Conservation (phyloP, 1,140 invertebrate species). For the Polypedilum pembai region DNA sequence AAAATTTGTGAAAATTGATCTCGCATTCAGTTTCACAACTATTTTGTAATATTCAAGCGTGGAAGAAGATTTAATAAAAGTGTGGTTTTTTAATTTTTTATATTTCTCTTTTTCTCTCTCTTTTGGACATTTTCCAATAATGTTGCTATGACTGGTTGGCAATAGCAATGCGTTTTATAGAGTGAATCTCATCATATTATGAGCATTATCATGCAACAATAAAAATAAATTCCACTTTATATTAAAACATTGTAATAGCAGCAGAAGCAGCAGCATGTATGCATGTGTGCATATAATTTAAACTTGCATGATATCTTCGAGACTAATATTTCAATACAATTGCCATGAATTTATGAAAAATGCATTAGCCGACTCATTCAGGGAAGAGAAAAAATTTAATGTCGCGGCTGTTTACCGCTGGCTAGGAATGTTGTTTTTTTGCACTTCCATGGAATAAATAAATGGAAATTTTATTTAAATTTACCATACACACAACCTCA, state of each 20-base stretch:
- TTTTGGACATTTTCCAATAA: slow-evolving; percentile 5
- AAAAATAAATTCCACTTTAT: slow-evolving; percentile 14
- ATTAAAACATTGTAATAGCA: not conserved
- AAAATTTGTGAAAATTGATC: no score
- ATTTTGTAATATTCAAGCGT: no score
- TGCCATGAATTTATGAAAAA: not conserved
- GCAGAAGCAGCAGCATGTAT: no score
- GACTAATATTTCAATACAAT: slow-evolving; percentile 19
- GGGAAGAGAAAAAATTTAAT: not conserved
- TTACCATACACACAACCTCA: not conserved
- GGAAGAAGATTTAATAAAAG: no score
- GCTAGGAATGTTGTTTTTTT: not conserved
- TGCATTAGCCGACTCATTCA: not conserved
- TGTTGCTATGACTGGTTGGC: not conserved
- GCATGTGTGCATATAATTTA: not conserved
- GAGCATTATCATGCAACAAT: slow-evolving; percentile 12
- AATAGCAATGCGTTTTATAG: slow-evolving; percentile 6
- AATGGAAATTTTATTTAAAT: slow-evolving; percentile 14
- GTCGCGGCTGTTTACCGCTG: not conserved
- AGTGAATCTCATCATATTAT: not conserved
- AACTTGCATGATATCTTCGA: not conserved
- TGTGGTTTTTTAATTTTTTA: no score
- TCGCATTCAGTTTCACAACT: no score
- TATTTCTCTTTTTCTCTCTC: no score
- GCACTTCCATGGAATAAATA: not conserved